A percentile compares a stretch with the other conserved stretches of the same genome.
These are phyloP conservation scores for Pocillopora grandis DNA, from an alignment of 92 coral and sea anemone species.

Conservation along the genomic window DNA sequence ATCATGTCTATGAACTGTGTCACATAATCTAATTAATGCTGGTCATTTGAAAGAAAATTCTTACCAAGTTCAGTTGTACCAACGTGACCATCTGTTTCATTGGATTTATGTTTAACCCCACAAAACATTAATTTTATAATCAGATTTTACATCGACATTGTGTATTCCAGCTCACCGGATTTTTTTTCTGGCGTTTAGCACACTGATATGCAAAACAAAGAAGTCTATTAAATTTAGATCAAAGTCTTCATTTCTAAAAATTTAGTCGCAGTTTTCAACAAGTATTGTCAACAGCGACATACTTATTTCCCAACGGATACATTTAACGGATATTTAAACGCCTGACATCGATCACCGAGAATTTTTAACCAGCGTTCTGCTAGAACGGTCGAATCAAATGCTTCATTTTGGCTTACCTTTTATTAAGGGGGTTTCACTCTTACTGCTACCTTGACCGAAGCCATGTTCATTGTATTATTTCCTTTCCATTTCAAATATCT, in stretches of 20 bases:
- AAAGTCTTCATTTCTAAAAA: not conserved
- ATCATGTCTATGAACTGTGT: not conserved
- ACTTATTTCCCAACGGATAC: slow-evolving; percentile 13
- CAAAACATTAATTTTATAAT: slow-evolving; percentile 13
- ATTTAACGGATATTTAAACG: slow-evolving; percentile 5
- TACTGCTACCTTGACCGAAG: slow-evolving; percentile 60
- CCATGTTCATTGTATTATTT: no score
- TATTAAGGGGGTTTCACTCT: slow-evolving; percentile 94
- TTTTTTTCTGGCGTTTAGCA: not conserved
- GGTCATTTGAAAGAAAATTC: not conserved
- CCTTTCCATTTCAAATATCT: no score
- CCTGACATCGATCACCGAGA: slow-evolving; percentile 1
- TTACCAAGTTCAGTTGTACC: not conserved
- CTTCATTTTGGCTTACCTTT: slow-evolving; percentile 70
- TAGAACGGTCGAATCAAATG: not conserved
- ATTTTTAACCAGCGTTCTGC: not conserved
- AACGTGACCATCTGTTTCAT: not conserved
- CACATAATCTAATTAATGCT: not conserved
- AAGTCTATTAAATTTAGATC: not conserved
- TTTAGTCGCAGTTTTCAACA: no score
- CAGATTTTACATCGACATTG: slow-evolving; percentile 1
- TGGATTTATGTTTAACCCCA: slow-evolving; percentile 9
- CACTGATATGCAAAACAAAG: not conserved
- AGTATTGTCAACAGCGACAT: no score
- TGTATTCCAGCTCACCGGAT: not conserved